These are phyloP conservation scores for Anguilla japonica DNA, from an alignment of 2,113 vertebrate species.

Conservation along the genomic window DNA sequence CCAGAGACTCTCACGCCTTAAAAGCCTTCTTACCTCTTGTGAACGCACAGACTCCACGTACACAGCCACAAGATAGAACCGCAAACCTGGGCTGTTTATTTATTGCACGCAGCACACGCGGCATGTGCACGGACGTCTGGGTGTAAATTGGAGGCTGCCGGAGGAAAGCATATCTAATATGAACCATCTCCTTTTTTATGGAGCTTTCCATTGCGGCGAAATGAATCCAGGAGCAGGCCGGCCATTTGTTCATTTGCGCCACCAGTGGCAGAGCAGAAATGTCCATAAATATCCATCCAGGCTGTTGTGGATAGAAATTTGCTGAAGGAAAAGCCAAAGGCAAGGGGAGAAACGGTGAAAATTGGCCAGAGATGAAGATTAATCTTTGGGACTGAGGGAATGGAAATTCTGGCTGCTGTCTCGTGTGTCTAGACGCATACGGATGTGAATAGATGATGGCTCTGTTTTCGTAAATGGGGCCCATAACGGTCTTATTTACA, in stretches of 20 bases:
- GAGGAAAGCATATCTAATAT: background rate
- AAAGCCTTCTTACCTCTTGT: too few relatives aligned
- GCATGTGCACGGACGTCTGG: too few relatives aligned
- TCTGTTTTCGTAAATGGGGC: background rate
- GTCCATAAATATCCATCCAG: background rate
- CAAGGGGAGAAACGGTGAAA: background rate
- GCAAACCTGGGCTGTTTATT: too few relatives aligned
- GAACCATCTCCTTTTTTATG: background rate
- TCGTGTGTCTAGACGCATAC: background rate
- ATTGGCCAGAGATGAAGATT: conserved; percentile 9
- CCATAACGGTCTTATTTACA: background rate
- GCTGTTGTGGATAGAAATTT: background rate
- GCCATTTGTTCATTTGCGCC: background rate
- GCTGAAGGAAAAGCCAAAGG: background rate
- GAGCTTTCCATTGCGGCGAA: background rate
- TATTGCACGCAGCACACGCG: too few relatives aligned
- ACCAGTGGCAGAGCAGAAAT: background rate
- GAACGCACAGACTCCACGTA: too few relatives aligned
- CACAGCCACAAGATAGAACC: too few relatives aligned
- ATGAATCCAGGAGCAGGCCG: background rate
- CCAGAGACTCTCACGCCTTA: too few relatives aligned
- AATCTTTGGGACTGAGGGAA: background rate
- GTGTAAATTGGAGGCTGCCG: background rate
- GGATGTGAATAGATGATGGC: background rate
- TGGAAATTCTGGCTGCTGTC: background rate